Evolutionary conservation across 2,888 invertebrate genomes (phyloP).

Genomic region (Eledona agricola): DNA sequence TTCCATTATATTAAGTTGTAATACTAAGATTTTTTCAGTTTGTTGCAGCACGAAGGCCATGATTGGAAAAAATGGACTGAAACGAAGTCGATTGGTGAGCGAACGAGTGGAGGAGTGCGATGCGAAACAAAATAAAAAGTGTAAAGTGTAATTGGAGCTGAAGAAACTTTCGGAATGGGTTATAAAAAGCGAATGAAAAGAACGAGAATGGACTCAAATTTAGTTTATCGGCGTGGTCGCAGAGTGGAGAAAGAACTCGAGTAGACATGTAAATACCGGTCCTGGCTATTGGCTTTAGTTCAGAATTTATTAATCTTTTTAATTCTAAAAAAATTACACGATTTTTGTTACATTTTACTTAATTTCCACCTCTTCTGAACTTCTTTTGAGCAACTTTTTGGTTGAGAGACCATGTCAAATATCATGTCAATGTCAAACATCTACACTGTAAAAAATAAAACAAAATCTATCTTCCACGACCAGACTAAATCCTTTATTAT

Average conservation of each 20-base stretch:
- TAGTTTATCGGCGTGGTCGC: conserved; percentile 49
- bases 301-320: too few relatives aligned
- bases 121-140: conserved; percentile 21
- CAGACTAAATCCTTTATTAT: too few relatives aligned
- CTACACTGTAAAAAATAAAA: too few relatives aligned
- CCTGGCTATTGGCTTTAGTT: too few relatives aligned
- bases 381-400: too few relatives aligned
- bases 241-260: conserved; percentile 11
- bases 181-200: conserved; percentile 8
- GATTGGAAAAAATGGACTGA: conserved; percentile 18
- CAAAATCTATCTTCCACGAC: too few relatives aligned
- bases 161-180: conserved; percentile 4
- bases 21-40: conserved; percentile 18
- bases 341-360: too few relatives aligned
- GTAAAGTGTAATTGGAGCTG: conserved; percentile 18
- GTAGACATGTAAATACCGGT: too few relatives aligned
- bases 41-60: conserved; percentile 22
- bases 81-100: conserved; percentile 15
- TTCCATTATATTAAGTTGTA: not conserved
- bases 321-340: too few relatives aligned
- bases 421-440: too few relatives aligned
- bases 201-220: conserved; percentile 25
- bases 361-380: too few relatives aligned
- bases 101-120: conserved; percentile 15
- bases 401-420: too few relatives aligned